Evolutionary conservation across 1,140 invertebrate species (phyloP), one percentile per base, ranked within the genome.

Genomic region (Octopus sinensis): DNA sequence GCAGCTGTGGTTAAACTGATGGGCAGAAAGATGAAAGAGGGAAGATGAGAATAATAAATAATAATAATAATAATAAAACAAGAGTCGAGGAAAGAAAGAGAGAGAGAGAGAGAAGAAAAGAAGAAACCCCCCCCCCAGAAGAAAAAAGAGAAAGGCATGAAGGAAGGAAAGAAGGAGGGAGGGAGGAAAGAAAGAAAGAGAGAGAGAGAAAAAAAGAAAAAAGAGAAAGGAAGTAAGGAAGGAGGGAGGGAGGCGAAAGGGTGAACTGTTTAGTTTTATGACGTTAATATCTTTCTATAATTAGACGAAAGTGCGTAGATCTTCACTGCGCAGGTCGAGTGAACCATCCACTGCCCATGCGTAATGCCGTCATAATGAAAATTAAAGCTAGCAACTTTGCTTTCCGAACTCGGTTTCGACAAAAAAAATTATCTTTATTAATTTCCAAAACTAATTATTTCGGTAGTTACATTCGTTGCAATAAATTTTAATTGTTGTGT

Each of bases 11-110:
- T 43, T 23, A 23, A 43, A 43, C 30, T 43, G 30, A 43, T 43
- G 30, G 51, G 77, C 54, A 54, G 43, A 78, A 77, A 68, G 77
- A 53, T 62, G 77, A 81, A 53, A 80, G 53, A 53, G 76, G 77
- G 83, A 83, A 52, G 13, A 23, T 13, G 76, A 53, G 23, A 79
- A 76, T 76, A 79, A 76, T 76, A 82, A 53, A 82, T 17, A 82
- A 76, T 68, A 23, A 82, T n/a, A 80, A 53, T 80, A 56, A 77
- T 10, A 54, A 6, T 62, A 5, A 80, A 17, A 79, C 23, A 79
- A 51, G 51, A 43, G 54, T 5, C 73, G 71, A 30, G 52, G 54
- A 68, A 6, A 13, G 13, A 23, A 0, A 23, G 23, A 23, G 23
- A 23, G 53, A 81, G 51, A 76, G 54, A 56, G 53, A 73, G 82